A percentile compares a stretch with the other conserved stretches of the same genome.
These are phyloP conservation scores for Sebastes matsubarae DNA, from an alignment of 2,797 vertebrate species.

Conservation along the genomic window DNA sequence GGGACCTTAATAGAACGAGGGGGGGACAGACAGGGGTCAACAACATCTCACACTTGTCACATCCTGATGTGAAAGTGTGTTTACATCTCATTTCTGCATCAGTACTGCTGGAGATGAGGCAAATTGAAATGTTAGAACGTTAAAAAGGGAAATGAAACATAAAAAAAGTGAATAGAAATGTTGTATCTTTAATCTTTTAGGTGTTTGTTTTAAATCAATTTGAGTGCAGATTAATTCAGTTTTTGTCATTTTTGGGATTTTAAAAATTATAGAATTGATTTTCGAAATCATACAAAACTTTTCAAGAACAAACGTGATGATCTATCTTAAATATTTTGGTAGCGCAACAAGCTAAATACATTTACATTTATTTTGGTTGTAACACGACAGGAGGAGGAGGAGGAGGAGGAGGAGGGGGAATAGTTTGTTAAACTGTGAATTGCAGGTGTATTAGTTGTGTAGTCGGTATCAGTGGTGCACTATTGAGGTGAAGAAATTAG, in stretches of 20 bases:
- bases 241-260: background rate
- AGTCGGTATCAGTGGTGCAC: constrained; percentile 11
- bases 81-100: constrained; percentile 54
- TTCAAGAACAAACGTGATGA: background rate
- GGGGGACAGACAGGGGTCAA: constrained; percentile 77
- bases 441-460: constrained; percentile 33
- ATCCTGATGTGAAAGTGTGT: constrained; percentile 63
- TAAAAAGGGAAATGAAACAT: background rate
- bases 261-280: background rate
- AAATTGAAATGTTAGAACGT: background rate
- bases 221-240: background rate
- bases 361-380: background rate
- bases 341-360: background rate
- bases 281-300: background rate
- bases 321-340: background rate
- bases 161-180: background rate
- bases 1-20: constrained; percentile 57
- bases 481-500: constrained; percentile 47
- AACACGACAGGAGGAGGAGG: background rate
- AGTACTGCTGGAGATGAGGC: background rate
- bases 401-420: too few species aligned
- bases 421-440: background rate
- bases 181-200: background rate
- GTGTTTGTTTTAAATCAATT: background rate
- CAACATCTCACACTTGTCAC: constrained; percentile 75